A percentile compares a stretch with the other conserved stretches of the same genome.
phyloP scores from a whole-genome alignment of 2,797 vertebrate species.

The Lycodopsis pacificus region DNA sequence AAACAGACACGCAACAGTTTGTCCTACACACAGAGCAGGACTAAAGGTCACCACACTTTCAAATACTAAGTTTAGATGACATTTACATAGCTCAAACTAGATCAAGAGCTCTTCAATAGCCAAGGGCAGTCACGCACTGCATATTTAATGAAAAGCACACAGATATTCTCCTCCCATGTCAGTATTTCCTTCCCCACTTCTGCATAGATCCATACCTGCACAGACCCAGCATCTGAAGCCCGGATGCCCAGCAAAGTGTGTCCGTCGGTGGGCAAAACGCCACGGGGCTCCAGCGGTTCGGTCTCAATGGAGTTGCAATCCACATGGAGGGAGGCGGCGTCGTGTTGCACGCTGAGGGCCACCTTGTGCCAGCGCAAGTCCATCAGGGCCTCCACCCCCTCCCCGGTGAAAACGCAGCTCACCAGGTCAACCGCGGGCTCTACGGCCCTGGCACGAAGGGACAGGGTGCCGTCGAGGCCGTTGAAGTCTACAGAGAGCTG shows the following conservation, averaged over 20 bases:
- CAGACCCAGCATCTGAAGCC: conserved; percentile 83
- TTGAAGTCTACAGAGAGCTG: conserved; percentile 93
- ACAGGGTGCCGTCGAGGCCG: conserved; percentile 87
- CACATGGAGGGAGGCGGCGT: conserved; percentile 86
- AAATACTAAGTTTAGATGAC: conserved; percentile 30
- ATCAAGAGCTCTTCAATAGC: conserved; percentile 27
- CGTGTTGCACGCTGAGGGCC: conserved; percentile 85
- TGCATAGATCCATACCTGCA: conserved; percentile 81
- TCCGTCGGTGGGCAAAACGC: conserved; percentile 76
- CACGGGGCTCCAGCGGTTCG: conserved; percentile 85
- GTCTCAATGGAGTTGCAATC: conserved; percentile 92
- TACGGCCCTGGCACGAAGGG: conserved; percentile 81
- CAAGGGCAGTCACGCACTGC: neutral
- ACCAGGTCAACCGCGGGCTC: conserved; percentile 64
- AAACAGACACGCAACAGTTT: conserved; percentile 16
- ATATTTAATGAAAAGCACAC: conserved; percentile 20
- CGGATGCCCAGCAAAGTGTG: conserved; percentile 89
- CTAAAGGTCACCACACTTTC: conserved; percentile 42
- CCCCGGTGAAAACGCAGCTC: conserved; percentile 85
- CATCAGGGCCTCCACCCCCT: conserved; percentile 87
- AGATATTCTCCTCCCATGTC: neutral
- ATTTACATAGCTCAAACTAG: conserved; percentile 45
- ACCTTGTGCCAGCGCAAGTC: conserved; percentile 95
- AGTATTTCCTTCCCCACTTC: neutral
- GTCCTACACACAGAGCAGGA: conserved; percentile 15